phyloP scores from a whole-genome alignment of 2,113 vertebrate genomes.

The Phalacrocorax aristotelis region DNA sequence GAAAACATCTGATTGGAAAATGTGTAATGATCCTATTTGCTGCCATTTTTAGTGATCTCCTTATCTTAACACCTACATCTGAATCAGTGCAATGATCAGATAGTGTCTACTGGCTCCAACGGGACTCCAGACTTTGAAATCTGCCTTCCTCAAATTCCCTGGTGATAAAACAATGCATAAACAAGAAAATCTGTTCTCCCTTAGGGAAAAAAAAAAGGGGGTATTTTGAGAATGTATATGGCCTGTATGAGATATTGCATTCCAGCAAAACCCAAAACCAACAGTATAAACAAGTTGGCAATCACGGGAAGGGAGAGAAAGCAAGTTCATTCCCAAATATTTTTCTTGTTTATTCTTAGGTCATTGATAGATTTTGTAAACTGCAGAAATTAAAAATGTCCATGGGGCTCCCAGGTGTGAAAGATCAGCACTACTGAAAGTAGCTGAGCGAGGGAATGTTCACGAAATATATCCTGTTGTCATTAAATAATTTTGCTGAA shows the following conservation, averaged over 20 bases:
- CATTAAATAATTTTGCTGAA: slow-evolving; percentile 26
- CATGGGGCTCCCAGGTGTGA: slow-evolving; percentile 15
- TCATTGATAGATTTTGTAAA: slow-evolving; percentile 4
- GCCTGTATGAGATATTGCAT: background rate
- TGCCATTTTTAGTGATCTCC: background rate
- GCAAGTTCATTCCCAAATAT: background rate
- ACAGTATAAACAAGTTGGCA: background rate
- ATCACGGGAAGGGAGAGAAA: background rate
- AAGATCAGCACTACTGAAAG: slow-evolving; percentile 3
- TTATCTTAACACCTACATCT: rapidly evolving
- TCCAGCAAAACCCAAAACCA: background rate
- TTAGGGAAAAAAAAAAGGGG: background rate
- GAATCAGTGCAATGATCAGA: background rate
- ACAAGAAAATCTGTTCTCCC: background rate
- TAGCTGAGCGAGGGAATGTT: background rate
- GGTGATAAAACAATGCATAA: background rate
- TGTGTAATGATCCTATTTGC: background rate
- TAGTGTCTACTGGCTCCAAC: background rate
- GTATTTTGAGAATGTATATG: background rate
- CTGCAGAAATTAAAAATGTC: slow-evolving; percentile 9
- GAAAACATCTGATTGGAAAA: background rate
- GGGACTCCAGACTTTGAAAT: background rate
- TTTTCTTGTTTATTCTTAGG: background rate
- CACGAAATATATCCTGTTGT: background rate
- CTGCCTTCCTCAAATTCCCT: background rate